Conservation (phyloP, 92 coral and sea anemone species). For the Siderastrea siderea region DNA sequence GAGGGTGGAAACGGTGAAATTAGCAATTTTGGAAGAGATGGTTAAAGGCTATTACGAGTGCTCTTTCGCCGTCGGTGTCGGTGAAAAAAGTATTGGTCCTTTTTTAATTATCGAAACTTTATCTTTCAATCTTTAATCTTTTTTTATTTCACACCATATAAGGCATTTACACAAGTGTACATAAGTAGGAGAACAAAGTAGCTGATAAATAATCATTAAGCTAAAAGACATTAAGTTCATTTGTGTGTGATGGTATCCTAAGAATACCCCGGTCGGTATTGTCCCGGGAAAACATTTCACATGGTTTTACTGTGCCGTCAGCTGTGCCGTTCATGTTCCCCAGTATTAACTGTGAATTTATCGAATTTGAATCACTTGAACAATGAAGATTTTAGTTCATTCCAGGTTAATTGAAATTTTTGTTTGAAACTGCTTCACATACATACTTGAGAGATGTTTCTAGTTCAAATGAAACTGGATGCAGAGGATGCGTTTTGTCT, state of each 20-base stretch:
- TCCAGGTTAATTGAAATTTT: not conserved
- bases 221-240: conserved; percentile 3
- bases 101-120: too few relatives aligned
- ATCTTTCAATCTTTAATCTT: too few relatives aligned
- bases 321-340: not conserved
- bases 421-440: not conserved
- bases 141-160: not conserved
- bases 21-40: too few relatives aligned
- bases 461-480: not conserved
- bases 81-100: too few relatives aligned
- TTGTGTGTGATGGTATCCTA: conserved; percentile 3
- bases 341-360: not conserved
- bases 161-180: not conserved
- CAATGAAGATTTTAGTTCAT: too few relatives aligned
- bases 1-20: too few relatives aligned
- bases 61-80: too few relatives aligned
- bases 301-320: not conserved
- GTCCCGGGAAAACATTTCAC: too few relatives aligned
- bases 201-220: not conserved
- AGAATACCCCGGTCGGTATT: not conserved
- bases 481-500: not conserved
- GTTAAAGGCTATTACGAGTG: too few relatives aligned
- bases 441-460: not conserved
- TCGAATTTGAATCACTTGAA: too few relatives aligned
- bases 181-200: not conserved